These are phyloP conservation scores for Murina feae DNA, from an alignment of 2,113 vertebrate genomes.

Conservation along the genomic window DNA sequence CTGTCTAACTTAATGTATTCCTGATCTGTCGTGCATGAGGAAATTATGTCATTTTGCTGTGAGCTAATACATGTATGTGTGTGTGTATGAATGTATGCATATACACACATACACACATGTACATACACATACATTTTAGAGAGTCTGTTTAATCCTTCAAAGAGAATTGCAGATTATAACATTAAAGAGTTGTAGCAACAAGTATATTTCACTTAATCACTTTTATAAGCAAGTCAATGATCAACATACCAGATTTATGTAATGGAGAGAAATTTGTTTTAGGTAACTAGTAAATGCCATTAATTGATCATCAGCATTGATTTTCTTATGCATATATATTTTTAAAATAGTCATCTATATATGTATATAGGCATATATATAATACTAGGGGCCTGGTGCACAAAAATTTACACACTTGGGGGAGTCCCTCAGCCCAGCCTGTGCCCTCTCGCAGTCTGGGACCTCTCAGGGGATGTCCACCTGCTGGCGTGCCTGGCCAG, in stretches of 20 bases:
- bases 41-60: background rate
- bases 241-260: constrained; percentile 41
- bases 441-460: no score
- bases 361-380: constrained; percentile 33
- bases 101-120: background rate
- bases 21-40: background rate
- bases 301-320: constrained; percentile 75
- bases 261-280: constrained; percentile 67
- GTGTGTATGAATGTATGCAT: background rate
- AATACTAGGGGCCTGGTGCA: no score
- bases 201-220: constrained; percentile 51
- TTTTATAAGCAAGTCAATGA: constrained; percentile 23
- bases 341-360: constrained; percentile 68
- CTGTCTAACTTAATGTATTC: background rate
- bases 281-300: constrained; percentile 71
- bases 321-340: constrained; percentile 66
- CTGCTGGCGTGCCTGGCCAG: no score
- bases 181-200: constrained; percentile 48
- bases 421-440: no score
- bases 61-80: background rate
- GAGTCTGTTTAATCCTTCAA: background rate
- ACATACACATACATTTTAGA: background rate
- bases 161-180: constrained; percentile 19
- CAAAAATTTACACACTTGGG: no score
- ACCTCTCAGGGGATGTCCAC: no score